These are phyloP conservation scores for Antheraea pernyi DNA, from an alignment of 1,140 invertebrate species.

Conservation along the genomic window DNA sequence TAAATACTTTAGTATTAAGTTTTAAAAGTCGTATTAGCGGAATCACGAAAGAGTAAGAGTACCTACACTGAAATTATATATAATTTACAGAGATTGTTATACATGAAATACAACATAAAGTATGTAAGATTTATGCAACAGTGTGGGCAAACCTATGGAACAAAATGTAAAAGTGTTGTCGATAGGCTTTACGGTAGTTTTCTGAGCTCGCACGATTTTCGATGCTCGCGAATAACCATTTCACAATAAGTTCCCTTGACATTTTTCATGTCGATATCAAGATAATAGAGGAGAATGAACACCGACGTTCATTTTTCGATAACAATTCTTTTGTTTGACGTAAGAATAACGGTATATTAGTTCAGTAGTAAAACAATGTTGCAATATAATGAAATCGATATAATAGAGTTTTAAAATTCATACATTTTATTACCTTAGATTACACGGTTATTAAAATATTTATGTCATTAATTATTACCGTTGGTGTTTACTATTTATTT, in stretches of 20 bases:
- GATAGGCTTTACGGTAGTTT: background rate
- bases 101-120: background rate
- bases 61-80: background rate
- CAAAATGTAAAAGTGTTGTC: background rate
- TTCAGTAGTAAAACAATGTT: background rate
- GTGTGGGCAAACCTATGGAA: background rate
- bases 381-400: background rate
- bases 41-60: background rate
- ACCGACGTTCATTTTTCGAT: background rate
- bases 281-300: background rate
- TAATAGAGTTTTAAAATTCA: too few relatives aligned
- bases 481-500: too few relatives aligned
- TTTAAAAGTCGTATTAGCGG: background rate
- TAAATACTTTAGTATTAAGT: too few relatives aligned
- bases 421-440: too few relatives aligned
- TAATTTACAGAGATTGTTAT: background rate
- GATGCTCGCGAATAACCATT: background rate
- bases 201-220: background rate
- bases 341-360: background rate
- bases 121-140: background rate
- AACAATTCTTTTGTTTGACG: background rate
- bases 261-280: background rate
- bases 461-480: too few relatives aligned
- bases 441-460: too few relatives aligned
- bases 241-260: constrained; percentile 9